These are phyloP conservation scores for Caenorhabditis zanzibari DNA, from an alignment of 2,888 invertebrate genomes.

Conservation along the genomic window DNA sequence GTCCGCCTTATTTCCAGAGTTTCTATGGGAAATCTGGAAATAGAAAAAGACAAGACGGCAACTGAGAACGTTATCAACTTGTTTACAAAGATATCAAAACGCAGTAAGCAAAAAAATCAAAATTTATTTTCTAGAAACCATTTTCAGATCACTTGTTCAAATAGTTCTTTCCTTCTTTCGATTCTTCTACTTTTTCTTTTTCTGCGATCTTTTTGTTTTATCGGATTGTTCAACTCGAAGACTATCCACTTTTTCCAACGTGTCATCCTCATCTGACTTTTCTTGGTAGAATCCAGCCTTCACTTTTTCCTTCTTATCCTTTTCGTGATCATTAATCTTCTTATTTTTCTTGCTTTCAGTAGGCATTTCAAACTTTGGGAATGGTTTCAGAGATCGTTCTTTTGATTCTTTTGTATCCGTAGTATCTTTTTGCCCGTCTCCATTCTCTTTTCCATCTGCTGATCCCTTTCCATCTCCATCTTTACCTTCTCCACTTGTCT, in stretches of 20 bases:
- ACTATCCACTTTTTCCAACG: conserved; percentile 66
- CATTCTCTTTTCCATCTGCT: conserved; percentile 17
- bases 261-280: conserved; percentile 71
- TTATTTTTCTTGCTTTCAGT: conserved; percentile 60
- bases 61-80: too few species aligned
- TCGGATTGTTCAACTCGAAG: conserved; percentile 63
- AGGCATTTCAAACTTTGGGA: conserved; percentile 60
- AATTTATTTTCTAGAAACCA: not conserved
- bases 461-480: conserved; percentile 6
- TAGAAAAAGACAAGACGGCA: too few species aligned
- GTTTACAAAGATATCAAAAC: too few species aligned
- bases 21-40: too few species aligned
- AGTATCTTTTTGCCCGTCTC: not conserved
- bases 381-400: conserved; percentile 37
- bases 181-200: conserved; percentile 39
- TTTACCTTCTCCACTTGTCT: conserved; percentile 7
- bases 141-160: not conserved
- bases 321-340: conserved; percentile 57
- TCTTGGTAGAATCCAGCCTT: conserved; percentile 70
- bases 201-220: conserved; percentile 55
- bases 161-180: not conserved
- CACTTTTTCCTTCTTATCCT: conserved; percentile 67
- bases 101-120: not conserved
- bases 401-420: conserved; percentile 1
- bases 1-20: too few species aligned